These are phyloP conservation scores for Mastigias papua DNA, from an alignment of 30 jellyfish, hydroid and myxozoan species.

Conservation along the genomic window DNA sequence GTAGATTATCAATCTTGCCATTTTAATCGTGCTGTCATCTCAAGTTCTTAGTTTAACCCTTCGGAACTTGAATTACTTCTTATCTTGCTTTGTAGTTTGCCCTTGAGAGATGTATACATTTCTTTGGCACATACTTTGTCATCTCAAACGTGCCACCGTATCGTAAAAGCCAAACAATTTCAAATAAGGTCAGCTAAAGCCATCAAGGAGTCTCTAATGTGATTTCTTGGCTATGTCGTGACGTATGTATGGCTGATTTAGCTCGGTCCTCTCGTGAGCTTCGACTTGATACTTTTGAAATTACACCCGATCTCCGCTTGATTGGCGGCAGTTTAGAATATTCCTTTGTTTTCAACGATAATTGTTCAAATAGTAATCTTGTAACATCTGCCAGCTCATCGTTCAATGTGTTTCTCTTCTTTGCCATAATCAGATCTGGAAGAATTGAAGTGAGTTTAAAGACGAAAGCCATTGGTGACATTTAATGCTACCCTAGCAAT, in stretches of 20 bases:
- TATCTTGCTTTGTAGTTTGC: too few species aligned
- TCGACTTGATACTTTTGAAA: conserved; percentile 23
- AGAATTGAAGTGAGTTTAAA: neutral
- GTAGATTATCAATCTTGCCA: too few species aligned
- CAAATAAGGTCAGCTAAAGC: neutral
- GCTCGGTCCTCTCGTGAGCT: neutral
- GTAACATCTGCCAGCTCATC: conserved; percentile 54
- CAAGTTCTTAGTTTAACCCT: too few species aligned
- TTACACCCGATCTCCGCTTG: conserved; percentile 37
- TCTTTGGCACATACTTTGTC: too few species aligned
- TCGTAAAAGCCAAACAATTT: too few species aligned
- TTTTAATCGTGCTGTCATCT: too few species aligned
- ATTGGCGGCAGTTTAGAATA: conserved; percentile 70
- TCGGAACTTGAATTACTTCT: too few species aligned
- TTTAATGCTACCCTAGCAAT: too few species aligned
- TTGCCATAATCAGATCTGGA: conserved; percentile 21
- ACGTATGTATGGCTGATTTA: neutral
- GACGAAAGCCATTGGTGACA: neutral
- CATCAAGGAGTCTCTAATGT: neutral
- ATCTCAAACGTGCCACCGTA: too few species aligned
- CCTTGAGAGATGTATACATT: too few species aligned
- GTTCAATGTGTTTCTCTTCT: conserved; percentile 33
- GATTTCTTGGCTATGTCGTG: neutral
- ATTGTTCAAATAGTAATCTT: conserved; percentile 42
- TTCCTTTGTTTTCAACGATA: conserved; percentile 53